Base-by-base conservation (phyloP, 53 echinoderm and acorn worm species). In the Henricia sp. region DNA sequence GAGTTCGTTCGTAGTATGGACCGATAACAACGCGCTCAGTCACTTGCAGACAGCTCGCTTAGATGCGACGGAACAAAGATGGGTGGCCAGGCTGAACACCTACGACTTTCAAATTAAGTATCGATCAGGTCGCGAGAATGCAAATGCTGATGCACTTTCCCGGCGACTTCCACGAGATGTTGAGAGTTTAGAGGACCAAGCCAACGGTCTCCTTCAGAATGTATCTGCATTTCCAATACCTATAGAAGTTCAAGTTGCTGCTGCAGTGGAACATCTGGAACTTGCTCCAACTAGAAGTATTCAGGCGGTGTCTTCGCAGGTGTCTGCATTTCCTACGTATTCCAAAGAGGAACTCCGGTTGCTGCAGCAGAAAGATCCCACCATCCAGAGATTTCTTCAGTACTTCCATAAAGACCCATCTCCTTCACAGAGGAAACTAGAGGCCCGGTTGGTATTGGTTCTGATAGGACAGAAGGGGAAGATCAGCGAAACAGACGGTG, bases 51-150 rank as follows among this genome's bases (percentile, higher is more conserved):
- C n/a, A n/a, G n/a, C n/a, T n/a, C n/a, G n/a, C n/a, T n/a, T n/a
- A n/a, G n/a, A n/a, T n/a, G n/a, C n/a, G n/a, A n/a, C n/a, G n/a
- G n/a, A n/a, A n/a, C n/a, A n/a, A n/a, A n/a, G n/a, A n/a, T n/a
- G n/a, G n/a, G 65, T 65, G 34, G 65, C 65, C 36, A 65, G 37
- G 65, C 65, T 65, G 3, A 65, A 65, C 37, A 65, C 65, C 19
- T 65, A 35, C 19, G 65, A 65, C 65, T 65, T 35, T 37, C 26
- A 60, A 5, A 11, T 60, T 3, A 26, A 5, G 28, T 60, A 60
- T 60, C 8, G 26, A 26, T 60, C 62, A 60, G 62, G 62, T 30
- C 62, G 62, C 2, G 62, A 60, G 30, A 60, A 60, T 60, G 62
- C 62, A 28, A 60, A 60, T 28, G 62, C 62, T 5, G 62, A 60